Evolutionary conservation across 1,140 invertebrate species (phyloP), one percentile per base, ranked within the genome.

Genomic region (Solen grandis): DNA sequence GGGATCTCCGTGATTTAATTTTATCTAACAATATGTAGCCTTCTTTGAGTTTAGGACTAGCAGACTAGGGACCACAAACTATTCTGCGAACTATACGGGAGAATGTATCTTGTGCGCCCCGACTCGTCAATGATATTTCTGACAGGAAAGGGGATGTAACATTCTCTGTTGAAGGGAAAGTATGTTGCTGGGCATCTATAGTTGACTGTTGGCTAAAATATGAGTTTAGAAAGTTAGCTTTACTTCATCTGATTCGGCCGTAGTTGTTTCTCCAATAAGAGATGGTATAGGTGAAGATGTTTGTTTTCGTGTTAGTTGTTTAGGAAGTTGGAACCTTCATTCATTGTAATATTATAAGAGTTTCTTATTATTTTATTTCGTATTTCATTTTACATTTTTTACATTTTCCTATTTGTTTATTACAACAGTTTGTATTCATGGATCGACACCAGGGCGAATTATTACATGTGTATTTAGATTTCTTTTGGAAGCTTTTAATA

Each of bases 391-490:
- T 69, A 27, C 19, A 25, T 25, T 50, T 69, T 27, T 1, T 69
- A 14, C 22, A 13, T 27, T 3, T 69, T 69, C n/a, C 25, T 16
- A 35, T 73, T 8, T 29, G 10, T 36, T 54, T n/a, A 46, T 69
- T 10, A 75, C 25, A 14, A 25, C 31, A 35, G 70, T 73, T 29
- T 81, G 50, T 25, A 81, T 57, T 70, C 79, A 81, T 13, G 62
- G 63, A 31, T 35, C 25, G 27, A 66, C 69, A 0, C 16, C 27
- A 14, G 50, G 62, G 29, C 79, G 0, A 2, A 74, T 36, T 36
- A 70, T 81, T 19, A 81, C 52, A 33, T 50, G 5, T 68, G 74
- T 74, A 31, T 74, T 74, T 27, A 70, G 70, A 59, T 62, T 80
- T n/a, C 33, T 54, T 10, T 69, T 38, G 0, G 1, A 5, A 25